Percentiles rank a stretch among this genome's conserved stretches.
These are phyloP conservation scores for Myiozetetes cayanensis DNA, from an alignment of 2,113 vertebrate genomes.

Conservation along the genomic window DNA sequence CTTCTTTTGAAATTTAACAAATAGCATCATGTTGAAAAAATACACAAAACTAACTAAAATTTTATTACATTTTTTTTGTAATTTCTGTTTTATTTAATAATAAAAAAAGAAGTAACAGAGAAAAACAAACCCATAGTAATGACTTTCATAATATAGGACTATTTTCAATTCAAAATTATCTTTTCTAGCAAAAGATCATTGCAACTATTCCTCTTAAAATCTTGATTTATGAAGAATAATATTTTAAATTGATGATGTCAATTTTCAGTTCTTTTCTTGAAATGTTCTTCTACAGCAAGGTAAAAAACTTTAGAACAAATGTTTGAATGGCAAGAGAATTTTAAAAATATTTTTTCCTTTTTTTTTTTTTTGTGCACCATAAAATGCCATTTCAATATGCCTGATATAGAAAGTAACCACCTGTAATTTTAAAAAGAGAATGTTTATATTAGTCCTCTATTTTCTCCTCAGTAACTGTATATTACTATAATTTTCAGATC, in stretches of 20 bases:
- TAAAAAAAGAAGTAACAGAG: background rate
- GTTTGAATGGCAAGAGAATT: background rate
- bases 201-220: background rate
- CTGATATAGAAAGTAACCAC: background rate
- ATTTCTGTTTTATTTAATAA: background rate
- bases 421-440: background rate
- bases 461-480: background rate
- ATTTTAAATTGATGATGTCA: background rate
- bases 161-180: background rate
- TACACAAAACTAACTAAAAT: background rate
- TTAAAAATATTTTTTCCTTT: background rate
- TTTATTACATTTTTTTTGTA: background rate
- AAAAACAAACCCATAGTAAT: background rate
- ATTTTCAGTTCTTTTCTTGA: background rate
- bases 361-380: background rate
- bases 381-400: background rate
- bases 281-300: background rate
- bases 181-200: background rate
- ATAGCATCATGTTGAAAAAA: background rate
- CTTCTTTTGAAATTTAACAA: background rate
- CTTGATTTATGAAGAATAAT: background rate
- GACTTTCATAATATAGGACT: background rate
- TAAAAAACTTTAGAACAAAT: background rate
- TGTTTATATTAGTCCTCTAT: background rate
- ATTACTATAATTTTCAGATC: background rate